These are phyloP conservation scores for Teleopsis dalmanni DNA, from an alignment of 1,140 invertebrate species.

Conservation along the genomic window DNA sequence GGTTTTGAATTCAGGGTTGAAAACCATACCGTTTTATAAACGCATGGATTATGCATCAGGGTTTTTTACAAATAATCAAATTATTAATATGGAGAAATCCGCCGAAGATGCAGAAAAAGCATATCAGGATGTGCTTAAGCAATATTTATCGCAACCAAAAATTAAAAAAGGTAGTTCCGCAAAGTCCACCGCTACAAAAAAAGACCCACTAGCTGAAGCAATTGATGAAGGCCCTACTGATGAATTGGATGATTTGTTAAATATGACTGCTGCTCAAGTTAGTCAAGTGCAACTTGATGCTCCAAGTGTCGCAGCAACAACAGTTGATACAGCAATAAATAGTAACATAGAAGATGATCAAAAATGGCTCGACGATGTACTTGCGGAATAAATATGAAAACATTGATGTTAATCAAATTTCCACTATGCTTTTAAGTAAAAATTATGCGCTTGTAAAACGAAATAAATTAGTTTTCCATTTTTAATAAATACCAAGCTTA, in stretches of 20 bases:
- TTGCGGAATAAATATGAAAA: slow-evolving; percentile 37
- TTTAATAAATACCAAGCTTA: no score
- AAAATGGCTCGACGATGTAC: slow-evolving; percentile 36
- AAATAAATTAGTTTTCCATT: no score
- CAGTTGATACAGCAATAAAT: background rate
- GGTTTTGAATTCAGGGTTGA: slow-evolving; percentile 26
- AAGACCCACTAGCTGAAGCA: background rate
- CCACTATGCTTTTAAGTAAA: no score
- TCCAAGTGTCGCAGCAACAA: slow-evolving; percentile 10
- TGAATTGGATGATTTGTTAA: slow-evolving; percentile 16
- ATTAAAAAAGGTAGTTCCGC: slow-evolving; percentile 10
- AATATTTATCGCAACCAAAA: slow-evolving; percentile 17
- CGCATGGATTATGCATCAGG: slow-evolving; percentile 33
- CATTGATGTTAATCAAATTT: no score
- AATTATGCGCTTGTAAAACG: no score
- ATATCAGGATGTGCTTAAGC: slow-evolving; percentile 24
- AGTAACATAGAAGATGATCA: slow-evolving; percentile 35
- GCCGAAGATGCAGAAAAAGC: slow-evolving; percentile 27
- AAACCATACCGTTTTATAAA: slow-evolving; percentile 40
- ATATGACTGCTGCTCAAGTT: slow-evolving; percentile 12
- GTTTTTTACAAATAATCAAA: slow-evolving; percentile 29
- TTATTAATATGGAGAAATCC: slow-evolving; percentile 25
- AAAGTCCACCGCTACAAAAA: background rate
- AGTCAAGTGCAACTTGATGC: slow-evolving; percentile 14
- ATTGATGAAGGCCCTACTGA: slow-evolving; percentile 3